Evolutionary conservation across 1,140 invertebrate species (phyloP).

Genomic region (Meloidogyne hapla): DNA sequence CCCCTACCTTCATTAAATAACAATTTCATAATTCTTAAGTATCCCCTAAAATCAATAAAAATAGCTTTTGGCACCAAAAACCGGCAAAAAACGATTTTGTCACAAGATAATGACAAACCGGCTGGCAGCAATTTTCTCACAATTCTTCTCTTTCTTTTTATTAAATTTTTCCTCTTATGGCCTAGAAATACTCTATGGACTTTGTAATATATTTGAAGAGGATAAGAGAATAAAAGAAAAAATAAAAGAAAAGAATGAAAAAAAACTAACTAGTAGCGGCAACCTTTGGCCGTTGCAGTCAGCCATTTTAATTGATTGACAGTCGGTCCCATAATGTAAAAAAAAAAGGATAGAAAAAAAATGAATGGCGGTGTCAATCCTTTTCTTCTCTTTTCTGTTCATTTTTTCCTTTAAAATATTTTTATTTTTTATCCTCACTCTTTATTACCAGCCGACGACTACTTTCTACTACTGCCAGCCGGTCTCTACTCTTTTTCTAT

Average conservation of each 20-base stretch:
- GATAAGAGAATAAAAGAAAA: no score
- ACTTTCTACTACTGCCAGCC: neutral
- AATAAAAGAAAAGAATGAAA: neutral
- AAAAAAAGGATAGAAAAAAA: neutral
- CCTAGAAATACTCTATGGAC: neutral
- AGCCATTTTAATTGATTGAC: neutral
- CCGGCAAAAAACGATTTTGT: no score
- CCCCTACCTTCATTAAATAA: no score
- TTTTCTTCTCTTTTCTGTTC: slow-evolving; percentile 3
- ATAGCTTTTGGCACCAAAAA: no score
- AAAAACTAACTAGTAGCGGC: neutral
- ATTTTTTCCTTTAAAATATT: neutral
- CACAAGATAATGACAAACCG: no score
- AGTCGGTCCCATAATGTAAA: neutral
- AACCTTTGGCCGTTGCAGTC: neutral
- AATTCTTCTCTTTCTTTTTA: no score
- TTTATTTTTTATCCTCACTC: neutral
- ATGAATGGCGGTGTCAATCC: neutral
- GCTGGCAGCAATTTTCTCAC: no score
- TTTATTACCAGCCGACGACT: neutral
- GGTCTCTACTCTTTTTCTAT: neutral
- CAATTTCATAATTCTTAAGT: no score
- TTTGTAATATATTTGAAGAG: neutral
- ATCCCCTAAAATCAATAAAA: no score
- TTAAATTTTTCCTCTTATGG: no score